phyloP scores from a whole-genome alignment of 2,888 invertebrate genomes.

The Amiota mariae region DNA sequence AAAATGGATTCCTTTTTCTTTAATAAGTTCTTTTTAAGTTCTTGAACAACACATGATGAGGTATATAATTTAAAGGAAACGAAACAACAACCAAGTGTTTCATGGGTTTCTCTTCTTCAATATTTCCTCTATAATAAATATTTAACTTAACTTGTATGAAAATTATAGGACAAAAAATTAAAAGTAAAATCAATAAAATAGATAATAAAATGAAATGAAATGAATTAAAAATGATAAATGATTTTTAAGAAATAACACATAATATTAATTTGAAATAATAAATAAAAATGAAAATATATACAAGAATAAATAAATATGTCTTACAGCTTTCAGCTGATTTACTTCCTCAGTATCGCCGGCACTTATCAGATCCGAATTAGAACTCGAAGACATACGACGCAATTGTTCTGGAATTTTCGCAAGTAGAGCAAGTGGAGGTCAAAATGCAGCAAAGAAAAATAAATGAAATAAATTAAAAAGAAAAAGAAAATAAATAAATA shows the following conservation, averaged over 20 bases:
- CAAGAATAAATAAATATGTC: conserved; percentile 61
- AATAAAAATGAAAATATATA: conserved; percentile 51
- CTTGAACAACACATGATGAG: too few species aligned
- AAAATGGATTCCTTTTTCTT: too few species aligned
- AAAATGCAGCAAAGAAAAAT: conserved; percentile 16
- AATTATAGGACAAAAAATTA: conserved; percentile 42
- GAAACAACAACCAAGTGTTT: too few species aligned
- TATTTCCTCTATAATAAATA: too few species aligned
- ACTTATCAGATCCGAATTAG: conserved; percentile 50
- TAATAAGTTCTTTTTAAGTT: too few species aligned
- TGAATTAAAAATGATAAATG: conserved; percentile 17
- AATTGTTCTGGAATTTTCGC: conserved; percentile 61
- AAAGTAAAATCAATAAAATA: conserved; percentile 36
- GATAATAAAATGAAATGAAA: conserved; percentile 27
- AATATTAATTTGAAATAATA: conserved; percentile 39
- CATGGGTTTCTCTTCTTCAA: too few species aligned
- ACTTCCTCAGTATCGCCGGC: conserved; percentile 71
- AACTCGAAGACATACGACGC: conserved; percentile 73
- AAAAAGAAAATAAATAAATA: conserved; percentile 31
- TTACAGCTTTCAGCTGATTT: conserved; percentile 74
- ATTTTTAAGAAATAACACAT: conserved; percentile 24
- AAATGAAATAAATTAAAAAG: conserved; percentile 36
- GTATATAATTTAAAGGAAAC: too few species aligned
- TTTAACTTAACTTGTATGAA: conserved; percentile 22
- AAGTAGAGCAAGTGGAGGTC: background rate